Conservation (phyloP, 2,888 invertebrate genomes). For the Deilephila porcellus region DNA sequence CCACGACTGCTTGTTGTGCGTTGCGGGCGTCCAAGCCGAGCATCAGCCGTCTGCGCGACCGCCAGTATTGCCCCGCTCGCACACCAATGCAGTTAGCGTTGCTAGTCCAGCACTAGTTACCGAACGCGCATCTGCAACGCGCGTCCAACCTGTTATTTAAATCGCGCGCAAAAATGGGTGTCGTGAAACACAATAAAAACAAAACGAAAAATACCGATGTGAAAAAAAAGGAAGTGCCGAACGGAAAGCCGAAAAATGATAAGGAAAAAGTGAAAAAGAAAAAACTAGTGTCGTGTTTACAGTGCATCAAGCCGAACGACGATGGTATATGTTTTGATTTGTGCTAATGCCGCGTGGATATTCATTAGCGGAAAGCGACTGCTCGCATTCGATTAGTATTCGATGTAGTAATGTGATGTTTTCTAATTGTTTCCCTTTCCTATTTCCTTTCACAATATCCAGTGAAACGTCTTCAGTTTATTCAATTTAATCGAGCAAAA, state of each 20-base stretch:
- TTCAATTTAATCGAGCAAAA: neutral
- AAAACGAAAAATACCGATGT: constrained; percentile 62
- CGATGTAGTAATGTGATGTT: constrained; percentile 32
- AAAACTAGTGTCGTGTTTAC: constrained; percentile 81
- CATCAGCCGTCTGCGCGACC: constrained; percentile 17
- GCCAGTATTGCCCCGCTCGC: constrained; percentile 74
- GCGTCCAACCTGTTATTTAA: constrained; percentile 56
- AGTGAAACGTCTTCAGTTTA: constrained; percentile 33
- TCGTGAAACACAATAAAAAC: constrained; percentile 72
- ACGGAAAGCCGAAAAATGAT: constrained; percentile 70
- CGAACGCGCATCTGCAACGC: constrained; percentile 76
- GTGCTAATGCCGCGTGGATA: constrained; percentile 31
- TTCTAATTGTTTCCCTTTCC: constrained; percentile 43
- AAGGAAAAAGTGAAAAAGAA: constrained; percentile 80
- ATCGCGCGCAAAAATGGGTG: constrained; percentile 73
- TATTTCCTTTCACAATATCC: constrained; percentile 33
- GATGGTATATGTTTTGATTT: constrained; percentile 65
- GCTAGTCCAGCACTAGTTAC: constrained; percentile 80
- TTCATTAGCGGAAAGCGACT: constrained; percentile 41
- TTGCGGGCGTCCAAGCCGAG: constrained; percentile 50
- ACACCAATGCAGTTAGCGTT: constrained; percentile 79
- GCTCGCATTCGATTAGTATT: constrained; percentile 29
- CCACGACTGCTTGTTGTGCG: constrained; percentile 50
- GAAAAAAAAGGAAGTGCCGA: constrained; percentile 60
- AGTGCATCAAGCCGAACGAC: constrained; percentile 80